These are phyloP conservation scores for Oxyteleia sp. DNA, from an alignment of 2,888 invertebrate species.

Conservation along the genomic window DNA sequence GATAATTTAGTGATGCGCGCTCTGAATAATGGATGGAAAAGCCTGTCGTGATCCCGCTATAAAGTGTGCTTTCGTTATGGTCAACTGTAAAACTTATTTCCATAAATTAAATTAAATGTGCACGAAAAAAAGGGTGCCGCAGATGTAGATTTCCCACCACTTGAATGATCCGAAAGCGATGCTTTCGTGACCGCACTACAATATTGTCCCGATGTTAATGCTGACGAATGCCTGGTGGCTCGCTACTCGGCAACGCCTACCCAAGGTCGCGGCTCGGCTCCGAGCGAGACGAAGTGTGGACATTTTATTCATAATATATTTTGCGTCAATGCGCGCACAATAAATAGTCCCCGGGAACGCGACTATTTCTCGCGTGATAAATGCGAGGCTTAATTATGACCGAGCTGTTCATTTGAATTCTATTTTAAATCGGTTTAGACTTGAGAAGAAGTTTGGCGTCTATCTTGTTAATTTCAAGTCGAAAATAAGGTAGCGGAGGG, in stretches of 20 bases:
- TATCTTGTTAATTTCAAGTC: too few relatives aligned
- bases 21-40: slow-evolving; percentile 45
- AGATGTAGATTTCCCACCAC: slow-evolving; percentile 62
- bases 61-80: slow-evolving; percentile 20
- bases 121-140: slow-evolving; percentile 50
- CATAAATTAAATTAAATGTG: slow-evolving; percentile 58
- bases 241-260: slow-evolving; percentile 34
- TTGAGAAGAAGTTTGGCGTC: too few relatives aligned
- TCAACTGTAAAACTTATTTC: slow-evolving; percentile 44
- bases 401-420: slow-evolving; percentile 1
- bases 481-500: too few relatives aligned
- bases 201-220: slow-evolving; percentile 50
- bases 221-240: slow-evolving; percentile 38
- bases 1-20: slow-evolving; percentile 29
- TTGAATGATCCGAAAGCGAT: slow-evolving; percentile 30
- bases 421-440: too few relatives aligned
- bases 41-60: slow-evolving; percentile 10
- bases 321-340: slow-evolving; percentile 23
- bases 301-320: slow-evolving; percentile 32
- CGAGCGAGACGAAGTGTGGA: slow-evolving; percentile 26
- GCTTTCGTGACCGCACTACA: slow-evolving; percentile 52
- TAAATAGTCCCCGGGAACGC: slow-evolving; percentile 3
- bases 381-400: slow-evolving; percentile 8
- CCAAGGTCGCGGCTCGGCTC: slow-evolving; percentile 22
- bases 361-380: slow-evolving; percentile 8